Percentiles rank a stretch among this genome's conserved stretches.
These are phyloP conservation scores for Tachina grossa DNA, from an alignment of 2,888 invertebrate genomes.

Conservation along the genomic window DNA sequence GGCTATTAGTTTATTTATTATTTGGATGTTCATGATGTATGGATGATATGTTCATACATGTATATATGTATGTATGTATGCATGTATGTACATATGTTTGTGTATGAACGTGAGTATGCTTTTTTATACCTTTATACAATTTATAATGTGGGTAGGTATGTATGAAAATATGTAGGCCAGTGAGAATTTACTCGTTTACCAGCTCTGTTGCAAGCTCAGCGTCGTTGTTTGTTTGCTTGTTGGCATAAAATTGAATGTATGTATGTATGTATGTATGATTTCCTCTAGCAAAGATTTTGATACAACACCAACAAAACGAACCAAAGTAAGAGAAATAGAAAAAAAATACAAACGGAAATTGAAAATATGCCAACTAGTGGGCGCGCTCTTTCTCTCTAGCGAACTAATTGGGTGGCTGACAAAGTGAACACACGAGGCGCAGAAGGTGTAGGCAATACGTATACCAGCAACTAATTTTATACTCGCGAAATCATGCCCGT, in stretches of 20 bases:
- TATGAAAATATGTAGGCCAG: slow-evolving; percentile 56
- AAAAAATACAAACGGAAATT: slow-evolving; percentile 79
- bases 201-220: slow-evolving; percentile 14
- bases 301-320: slow-evolving; percentile 41
- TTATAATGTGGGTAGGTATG: neutral
- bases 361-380: slow-evolving; percentile 82
- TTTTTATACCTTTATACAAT: slow-evolving; percentile 7
- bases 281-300: slow-evolving; percentile 58
- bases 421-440: slow-evolving; percentile 1
- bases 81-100: neutral
- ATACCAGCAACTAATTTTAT: slow-evolving; percentile 14
- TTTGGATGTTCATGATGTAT: slow-evolving; percentile 13
- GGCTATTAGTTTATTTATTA: slow-evolving; percentile 13
- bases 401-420: slow-evolving; percentile 20
- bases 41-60: neutral
- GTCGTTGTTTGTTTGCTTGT: neutral
- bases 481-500: slow-evolving; percentile 75
- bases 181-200: slow-evolving; percentile 42
- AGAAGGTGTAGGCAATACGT: slow-evolving; percentile 29
- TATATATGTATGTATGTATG: neutral
- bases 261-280: slow-evolving; percentile 47
- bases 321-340: slow-evolving; percentile 13
- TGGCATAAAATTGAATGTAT: slow-evolving; percentile 40
- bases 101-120: too few species aligned
- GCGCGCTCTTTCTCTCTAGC: slow-evolving; percentile 74